These are phyloP conservation scores for Coptodon bakossiorum DNA, from an alignment of 2,113 vertebrate genomes.

Conservation along the genomic window DNA sequence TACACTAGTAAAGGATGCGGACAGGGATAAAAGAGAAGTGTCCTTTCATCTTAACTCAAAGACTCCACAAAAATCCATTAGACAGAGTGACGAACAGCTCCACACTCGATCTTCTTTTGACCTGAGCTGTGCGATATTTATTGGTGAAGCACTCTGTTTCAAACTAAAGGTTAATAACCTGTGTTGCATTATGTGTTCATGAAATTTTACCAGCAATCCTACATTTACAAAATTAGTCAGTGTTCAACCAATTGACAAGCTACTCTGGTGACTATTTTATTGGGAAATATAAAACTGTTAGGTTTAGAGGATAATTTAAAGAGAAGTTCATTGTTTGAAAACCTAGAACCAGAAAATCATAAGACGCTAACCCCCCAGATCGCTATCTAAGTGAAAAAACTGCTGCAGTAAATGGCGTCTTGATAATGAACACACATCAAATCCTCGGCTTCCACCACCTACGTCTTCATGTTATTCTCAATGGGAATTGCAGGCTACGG, in stretches of 20 bases:
- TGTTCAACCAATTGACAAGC: background rate
- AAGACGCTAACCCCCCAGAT: background rate
- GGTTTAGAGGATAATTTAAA: background rate
- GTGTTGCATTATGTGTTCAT: background rate
- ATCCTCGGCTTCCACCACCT: background rate
- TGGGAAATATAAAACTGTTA: background rate
- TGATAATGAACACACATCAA: background rate
- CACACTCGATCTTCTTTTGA: background rate
- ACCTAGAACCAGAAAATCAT: background rate
- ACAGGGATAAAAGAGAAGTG: background rate
- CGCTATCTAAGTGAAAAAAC: background rate
- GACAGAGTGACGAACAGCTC: background rate
- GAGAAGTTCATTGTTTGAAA: background rate
- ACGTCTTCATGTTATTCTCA: background rate
- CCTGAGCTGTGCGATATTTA: background rate
- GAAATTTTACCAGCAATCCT: background rate
- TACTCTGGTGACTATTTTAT: background rate
- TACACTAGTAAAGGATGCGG: background rate
- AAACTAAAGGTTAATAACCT: background rate
- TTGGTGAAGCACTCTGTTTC: background rate
- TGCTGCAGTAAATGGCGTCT: background rate
- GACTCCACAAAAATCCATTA: background rate
- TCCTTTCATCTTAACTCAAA: constrained; percentile 19
- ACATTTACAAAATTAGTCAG: background rate
- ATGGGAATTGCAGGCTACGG: background rate